A percentile compares a stretch with the other conserved stretches of the same genome.
Conservation (phyloP, 2,797 vertebrate genomes). For the Mareca penelope region DNA sequence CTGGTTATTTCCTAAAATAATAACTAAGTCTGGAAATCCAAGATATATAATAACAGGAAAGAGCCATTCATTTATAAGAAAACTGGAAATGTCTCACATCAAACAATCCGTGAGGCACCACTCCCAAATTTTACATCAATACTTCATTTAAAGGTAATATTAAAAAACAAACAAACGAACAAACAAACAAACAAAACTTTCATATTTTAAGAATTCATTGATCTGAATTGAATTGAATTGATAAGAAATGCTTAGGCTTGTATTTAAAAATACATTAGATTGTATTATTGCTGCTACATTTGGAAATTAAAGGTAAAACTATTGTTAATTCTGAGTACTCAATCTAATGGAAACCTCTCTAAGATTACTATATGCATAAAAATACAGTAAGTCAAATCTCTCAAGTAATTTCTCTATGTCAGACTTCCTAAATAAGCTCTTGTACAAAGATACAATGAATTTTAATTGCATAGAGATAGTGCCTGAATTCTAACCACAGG, state of each 20-base stretch:
- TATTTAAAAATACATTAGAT: background rate
- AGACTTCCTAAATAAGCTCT: conserved; percentile 1
- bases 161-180: background rate
- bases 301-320: background rate
- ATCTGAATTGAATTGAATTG: background rate
- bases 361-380: background rate
- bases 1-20: background rate
- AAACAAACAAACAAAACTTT: background rate
- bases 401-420: conserved; percentile 9
- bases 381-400: background rate
- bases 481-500: conserved; percentile 25
- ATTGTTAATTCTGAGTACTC: background rate
- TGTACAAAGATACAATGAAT: conserved; percentile 18
- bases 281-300: background rate
- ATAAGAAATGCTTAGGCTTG: background rate
- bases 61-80: background rate
- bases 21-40: background rate
- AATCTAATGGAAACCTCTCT: background rate
- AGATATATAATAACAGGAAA: background rate
- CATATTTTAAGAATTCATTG: background rate
- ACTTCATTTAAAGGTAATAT: background rate
- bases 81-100: background rate
- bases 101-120: background rate
- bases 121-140: background rate
- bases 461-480: conserved; percentile 24